Base-by-base conservation (phyloP, 2,797 vertebrate genomes). In the Artibeus jamaicensis region DNA sequence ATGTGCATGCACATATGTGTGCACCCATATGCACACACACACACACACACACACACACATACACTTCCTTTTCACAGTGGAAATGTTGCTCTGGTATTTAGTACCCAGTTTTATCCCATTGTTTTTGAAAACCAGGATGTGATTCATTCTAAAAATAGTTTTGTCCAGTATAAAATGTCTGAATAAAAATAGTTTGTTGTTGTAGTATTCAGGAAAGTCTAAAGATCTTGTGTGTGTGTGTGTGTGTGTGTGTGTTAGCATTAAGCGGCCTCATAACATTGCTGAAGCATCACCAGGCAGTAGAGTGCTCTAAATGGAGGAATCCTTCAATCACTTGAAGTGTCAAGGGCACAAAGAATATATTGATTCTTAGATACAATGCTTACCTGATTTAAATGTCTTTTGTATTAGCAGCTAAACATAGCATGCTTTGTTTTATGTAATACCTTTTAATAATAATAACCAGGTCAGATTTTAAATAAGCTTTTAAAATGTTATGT, bases 131-230 rank as follows among this genome's bases (percentile, higher is more conserved):
- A 97, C 24, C 93, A 96, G 95, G 85, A 97, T 97, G 95, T 89
- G 95, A 98, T 97, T 97, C 96, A 97, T 48, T 74, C 96, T 67
- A 89, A 97, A 97, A 98, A 98, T 48, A 97, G 42, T 59, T 97
- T 96, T 96, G 44, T 88, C 76, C 19, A 6, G 59, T 88, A 39
- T 89, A 96, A 94, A 96, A 71, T 44, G 34, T 76, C 97, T 96
- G 82, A 84, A 93, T 95, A 97, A 97, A 98, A 97, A 89, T 48
- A 97, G 84, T 65, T 96, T 97, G 84, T 92, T 98, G 88, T 96
- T 96, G 67, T 94, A 93, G 91, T 18, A 19, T 55, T 97, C 97
- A 96, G 94, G 96, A 82, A 98, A 97, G 71, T 70, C 82, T 93
- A 53, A 93, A 95, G 89, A 77, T 86, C 68, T 14, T 16, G 82